Conservation (phyloP, 2,113 vertebrate species). For the Menura novaehollandiae region DNA sequence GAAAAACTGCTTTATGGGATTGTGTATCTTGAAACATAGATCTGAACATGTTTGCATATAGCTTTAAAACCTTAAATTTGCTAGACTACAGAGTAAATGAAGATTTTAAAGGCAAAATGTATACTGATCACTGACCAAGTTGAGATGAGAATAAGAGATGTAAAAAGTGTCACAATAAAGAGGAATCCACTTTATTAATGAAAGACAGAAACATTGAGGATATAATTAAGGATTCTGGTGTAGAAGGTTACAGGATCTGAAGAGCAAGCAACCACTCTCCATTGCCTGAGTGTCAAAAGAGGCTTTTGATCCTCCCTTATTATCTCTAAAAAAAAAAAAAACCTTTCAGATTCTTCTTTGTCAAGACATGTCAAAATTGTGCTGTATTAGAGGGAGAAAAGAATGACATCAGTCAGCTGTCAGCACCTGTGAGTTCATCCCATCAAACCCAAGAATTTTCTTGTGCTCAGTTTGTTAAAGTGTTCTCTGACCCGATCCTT, state of each 20-base stretch:
- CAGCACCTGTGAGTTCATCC: background rate
- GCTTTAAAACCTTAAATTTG: background rate
- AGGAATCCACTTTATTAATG: background rate
- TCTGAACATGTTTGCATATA: background rate
- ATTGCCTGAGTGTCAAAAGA: background rate
- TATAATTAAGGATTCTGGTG: background rate
- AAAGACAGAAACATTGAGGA: background rate
- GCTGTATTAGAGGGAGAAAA: background rate
- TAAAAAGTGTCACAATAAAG: background rate
- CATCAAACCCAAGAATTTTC: background rate
- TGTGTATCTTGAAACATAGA: background rate
- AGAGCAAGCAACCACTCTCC: background rate
- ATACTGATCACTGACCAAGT: background rate
- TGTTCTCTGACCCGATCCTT: background rate
- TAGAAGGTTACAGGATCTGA: background rate
- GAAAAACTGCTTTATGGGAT: background rate
- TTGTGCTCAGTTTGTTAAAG: background rate
- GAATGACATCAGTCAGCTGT: background rate
- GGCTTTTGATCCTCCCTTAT: background rate
- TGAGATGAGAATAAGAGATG: background rate
- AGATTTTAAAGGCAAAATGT: background rate
- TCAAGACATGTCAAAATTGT: background rate
- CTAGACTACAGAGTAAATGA: background rate
- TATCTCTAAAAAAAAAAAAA: background rate
- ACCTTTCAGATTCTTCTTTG: background rate